Base-by-base conservation (phyloP, 1,140 invertebrate genomes). In the Diachasma alloeum region DNA sequence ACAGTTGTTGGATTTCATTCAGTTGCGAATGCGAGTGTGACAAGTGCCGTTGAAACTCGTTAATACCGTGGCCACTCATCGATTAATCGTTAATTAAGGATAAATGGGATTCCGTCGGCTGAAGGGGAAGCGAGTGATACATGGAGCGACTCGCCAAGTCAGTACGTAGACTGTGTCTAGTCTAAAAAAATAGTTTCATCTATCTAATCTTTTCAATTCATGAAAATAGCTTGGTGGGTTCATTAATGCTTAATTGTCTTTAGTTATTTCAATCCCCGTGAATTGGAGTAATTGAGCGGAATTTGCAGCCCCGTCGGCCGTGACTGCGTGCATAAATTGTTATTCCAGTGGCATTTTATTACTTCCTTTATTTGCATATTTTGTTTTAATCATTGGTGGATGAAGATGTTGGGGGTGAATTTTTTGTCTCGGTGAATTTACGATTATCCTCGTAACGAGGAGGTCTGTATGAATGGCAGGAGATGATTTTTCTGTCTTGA, bases 121-220 rank as follows among this genome's bases (percentile, higher is more conserved):
- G 46, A 72, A 13, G 68, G 67, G 74, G 53, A 76, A 75, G 42
- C 77, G 70, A 69, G 68, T 77, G 78, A 78, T 78, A 82, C 70
- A 85, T 85, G 83, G 81, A 84, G 74, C 74, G 68, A 63, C 66
- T 67, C 72, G 78, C 72, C 79, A 85, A 83, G 83, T 82, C 79
- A 82, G 83, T 85, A 83, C 75, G 83, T 84, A 81, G 46, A 22
- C 31, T n/a, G n/a, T 48, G 22, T 66, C 39, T 44, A n/a, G 42
- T 53, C 59, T 39, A 31, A 13, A 42, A n/a, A 42, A 42, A 42
- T 72, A 22, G 22, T 46, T 72, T 56, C 26, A 72, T 46, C 24
- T 53, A 46, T 11, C 75, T 66, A 15, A 31, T 63, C 26, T 68
- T 67, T 63, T 67, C 53, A 63, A 72, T 39, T 44, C 42, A 53